Percentiles rank a stretch among this genome's conserved stretches.
Evolutionary conservation across 2,797 vertebrate genomes (phyloP).

Genomic region (Botia kubotai): DNA sequence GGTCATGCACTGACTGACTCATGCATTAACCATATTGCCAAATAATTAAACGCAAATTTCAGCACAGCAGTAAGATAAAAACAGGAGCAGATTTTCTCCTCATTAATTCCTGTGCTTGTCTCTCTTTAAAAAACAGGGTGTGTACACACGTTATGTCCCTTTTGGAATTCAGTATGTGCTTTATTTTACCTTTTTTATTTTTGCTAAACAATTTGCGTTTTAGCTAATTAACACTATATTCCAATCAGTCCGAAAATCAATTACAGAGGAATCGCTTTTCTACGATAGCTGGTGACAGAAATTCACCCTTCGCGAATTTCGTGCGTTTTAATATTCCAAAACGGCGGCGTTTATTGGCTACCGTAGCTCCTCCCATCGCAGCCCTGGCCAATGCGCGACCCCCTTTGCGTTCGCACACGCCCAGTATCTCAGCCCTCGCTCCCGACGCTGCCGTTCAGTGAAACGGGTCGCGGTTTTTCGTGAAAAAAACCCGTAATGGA

Average conservation of each 20-base stretch:
- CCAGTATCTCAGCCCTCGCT: conserved; percentile 39
- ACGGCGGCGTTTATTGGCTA: conserved; percentile 6
- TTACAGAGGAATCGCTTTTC: not conserved
- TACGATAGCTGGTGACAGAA: not conserved
- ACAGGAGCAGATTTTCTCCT: not conserved
- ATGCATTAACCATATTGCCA: not conserved
- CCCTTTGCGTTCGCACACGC: not conserved
- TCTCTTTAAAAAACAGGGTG: not conserved
- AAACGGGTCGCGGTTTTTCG: conserved; percentile 26
- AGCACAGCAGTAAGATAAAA: not conserved
- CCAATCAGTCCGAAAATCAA: not conserved
- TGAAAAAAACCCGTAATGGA: not conserved
- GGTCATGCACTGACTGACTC: not conserved
- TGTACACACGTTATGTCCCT: not conserved
- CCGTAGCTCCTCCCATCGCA: not conserved
- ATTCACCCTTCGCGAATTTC: conserved; percentile 18
- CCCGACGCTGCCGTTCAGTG: conserved; percentile 34
- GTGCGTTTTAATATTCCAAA: conserved; percentile 32
- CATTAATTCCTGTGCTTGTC: no score
- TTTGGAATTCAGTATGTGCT: no score
- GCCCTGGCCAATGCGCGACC: conserved; percentile 16
- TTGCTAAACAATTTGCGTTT: not conserved
- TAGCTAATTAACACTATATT: not conserved
- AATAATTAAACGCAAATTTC: not conserved
- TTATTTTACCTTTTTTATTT: no score